phyloP scores from a whole-genome alignment of 1,140 invertebrate species.

The Acromyrmex heyeri region DNA sequence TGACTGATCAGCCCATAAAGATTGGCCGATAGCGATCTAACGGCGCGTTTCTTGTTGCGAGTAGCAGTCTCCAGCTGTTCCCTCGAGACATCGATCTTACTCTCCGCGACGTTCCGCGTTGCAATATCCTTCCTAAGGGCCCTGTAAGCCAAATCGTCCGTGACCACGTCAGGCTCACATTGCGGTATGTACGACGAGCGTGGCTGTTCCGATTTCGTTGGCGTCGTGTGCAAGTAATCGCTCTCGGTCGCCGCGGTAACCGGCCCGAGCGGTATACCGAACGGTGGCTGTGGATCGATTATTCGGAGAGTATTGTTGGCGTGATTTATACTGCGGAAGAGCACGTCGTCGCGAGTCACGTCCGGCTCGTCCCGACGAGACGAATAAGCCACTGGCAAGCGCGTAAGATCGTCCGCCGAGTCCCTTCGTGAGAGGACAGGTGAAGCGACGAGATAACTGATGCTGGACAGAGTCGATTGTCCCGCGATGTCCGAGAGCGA shows the following conservation, averaged over 20 bases:
- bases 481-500: constrained; percentile 85
- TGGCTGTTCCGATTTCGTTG: constrained; percentile 86
- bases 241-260: constrained; percentile 91
- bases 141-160: constrained; percentile 95
- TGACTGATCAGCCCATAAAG: constrained; percentile 90
- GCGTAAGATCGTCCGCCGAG: constrained; percentile 74
- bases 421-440: constrained; percentile 86
- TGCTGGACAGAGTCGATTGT: constrained; percentile 88
- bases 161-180: constrained; percentile 92
- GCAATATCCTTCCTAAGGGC: constrained; percentile 93
- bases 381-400: constrained; percentile 37
- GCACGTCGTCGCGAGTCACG: constrained; percentile 93
- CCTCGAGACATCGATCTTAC: neutral
- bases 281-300: constrained; percentile 94
- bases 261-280: constrained; percentile 95
- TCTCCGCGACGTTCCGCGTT: constrained; percentile 15
- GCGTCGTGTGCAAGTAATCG: constrained; percentile 93
- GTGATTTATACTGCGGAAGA: constrained; percentile 92
- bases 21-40: constrained; percentile 93
- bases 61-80: neutral
- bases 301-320: constrained; percentile 89
- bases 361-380: constrained; percentile 90
- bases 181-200: constrained; percentile 89
- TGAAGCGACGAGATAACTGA: constrained; percentile 92
- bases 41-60: constrained; percentile 89